Evolutionary conservation across 2,797 vertebrate genomes (phyloP).

Genomic region (Alauda arvensis): DNA sequence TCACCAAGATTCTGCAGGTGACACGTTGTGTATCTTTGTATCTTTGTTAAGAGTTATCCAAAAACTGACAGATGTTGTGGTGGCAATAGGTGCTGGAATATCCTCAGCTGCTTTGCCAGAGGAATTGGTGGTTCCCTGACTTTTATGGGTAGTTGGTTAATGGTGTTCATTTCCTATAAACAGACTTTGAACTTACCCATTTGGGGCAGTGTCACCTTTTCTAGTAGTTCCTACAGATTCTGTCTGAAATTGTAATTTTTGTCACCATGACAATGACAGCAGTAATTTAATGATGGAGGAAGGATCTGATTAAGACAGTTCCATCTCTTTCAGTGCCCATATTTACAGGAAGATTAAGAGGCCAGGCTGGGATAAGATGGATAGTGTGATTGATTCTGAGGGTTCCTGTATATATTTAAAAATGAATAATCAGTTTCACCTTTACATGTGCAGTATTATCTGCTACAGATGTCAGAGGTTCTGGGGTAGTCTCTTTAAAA

Average conservation of each 20-base stretch:
- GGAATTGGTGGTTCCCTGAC: neutral
- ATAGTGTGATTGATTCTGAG: neutral
- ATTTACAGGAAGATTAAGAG: conserved; percentile 32
- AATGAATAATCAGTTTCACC: conserved; percentile 5
- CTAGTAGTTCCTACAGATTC: neutral
- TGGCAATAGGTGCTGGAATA: neutral
- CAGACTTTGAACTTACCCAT: neutral
- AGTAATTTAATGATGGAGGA: neutral
- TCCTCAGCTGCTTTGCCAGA: neutral
- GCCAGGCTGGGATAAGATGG: neutral
- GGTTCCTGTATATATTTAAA: conserved; percentile 16
- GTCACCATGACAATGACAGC: neutral
- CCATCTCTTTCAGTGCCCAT: conserved; percentile 2
- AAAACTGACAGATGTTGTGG: neutral
- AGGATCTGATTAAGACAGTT: conserved; percentile 6
- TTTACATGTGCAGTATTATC: neutral
- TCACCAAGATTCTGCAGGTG: neutral
- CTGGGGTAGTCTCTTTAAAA: neutral
- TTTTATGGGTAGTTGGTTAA: neutral
- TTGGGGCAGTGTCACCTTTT: neutral
- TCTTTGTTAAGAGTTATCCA: neutral
- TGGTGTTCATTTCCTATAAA: neutral
- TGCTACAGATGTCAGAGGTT: neutral
- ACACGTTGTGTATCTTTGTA: accelerated
- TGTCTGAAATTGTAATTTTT: neutral